Percentiles rank a stretch among this genome's conserved stretches.
Evolutionary conservation across 2,797 vertebrate species (phyloP).

Genomic region (Acrocephalus scirpaceus): DNA sequence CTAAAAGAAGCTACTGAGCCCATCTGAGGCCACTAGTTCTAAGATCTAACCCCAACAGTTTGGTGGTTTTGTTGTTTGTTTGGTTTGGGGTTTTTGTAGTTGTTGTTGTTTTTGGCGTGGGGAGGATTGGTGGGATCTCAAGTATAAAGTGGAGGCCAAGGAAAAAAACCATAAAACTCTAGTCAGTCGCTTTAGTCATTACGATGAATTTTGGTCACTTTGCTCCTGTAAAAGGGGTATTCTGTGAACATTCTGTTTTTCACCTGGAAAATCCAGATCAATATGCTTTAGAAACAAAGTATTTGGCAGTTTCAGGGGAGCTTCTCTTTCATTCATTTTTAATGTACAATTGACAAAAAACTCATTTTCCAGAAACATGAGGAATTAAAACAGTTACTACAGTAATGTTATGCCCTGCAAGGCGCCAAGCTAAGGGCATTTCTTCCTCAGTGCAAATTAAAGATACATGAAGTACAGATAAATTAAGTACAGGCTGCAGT

Average conservation of each 20-base stretch:
- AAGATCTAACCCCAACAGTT: not conserved
- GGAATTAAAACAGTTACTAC: not conserved
- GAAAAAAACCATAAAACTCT: not conserved
- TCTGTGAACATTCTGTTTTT: not conserved
- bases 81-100: not conserved
- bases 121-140: too few relatives aligned
- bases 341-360: not conserved
- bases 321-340: not conserved
- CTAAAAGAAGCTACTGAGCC: not conserved
- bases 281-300: not conserved
- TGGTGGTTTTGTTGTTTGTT: not conserved
- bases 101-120: too few relatives aligned
- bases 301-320: not conserved
- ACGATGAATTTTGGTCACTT: not conserved
- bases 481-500: not conserved
- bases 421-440: not conserved
- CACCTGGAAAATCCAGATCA: not conserved
- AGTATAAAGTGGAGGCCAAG: not conserved
- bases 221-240: not conserved
- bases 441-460: not conserved
- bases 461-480: not conserved
- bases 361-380: not conserved
- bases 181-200: not conserved
- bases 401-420: not conserved
- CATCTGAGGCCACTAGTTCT: not conserved